A percentile compares a stretch with the other conserved stretches of the same genome.
These are phyloP conservation scores for Zaprionus tsacasi DNA, from an alignment of 1,140 invertebrate species.

Conservation along the genomic window DNA sequence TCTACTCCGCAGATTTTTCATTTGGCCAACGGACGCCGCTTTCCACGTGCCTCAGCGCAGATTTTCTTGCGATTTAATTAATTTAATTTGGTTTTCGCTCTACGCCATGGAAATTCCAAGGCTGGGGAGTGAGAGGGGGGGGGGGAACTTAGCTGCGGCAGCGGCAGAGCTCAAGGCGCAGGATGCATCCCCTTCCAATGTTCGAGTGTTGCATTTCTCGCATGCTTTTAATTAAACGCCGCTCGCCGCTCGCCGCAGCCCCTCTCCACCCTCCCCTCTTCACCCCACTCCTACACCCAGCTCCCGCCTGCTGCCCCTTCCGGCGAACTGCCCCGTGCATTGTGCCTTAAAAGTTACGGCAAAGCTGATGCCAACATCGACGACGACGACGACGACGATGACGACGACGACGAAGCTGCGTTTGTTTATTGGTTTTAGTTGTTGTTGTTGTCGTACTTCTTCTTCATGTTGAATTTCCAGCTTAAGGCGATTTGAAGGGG, in stretches of 20 bases:
- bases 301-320: not conserved
- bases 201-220: slow-evolving; percentile 71
- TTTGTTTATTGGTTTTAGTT: slow-evolving; percentile 14
- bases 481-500: not conserved
- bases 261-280: slow-evolving; percentile 36
- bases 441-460: not conserved
- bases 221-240: slow-evolving; percentile 76
- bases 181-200: slow-evolving; percentile 4
- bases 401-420: not conserved
- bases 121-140: not conserved
- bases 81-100: slow-evolving; percentile 70
- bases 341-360: slow-evolving; percentile 13
- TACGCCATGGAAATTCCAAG: slow-evolving; percentile 20
- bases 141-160: slow-evolving; percentile 10
- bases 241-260: slow-evolving; percentile 1
- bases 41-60: slow-evolving; percentile 54
- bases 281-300: not conserved
- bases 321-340: slow-evolving; percentile 1
- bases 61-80: slow-evolving; percentile 75
- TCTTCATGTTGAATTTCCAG: slow-evolving; percentile 15
- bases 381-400: not conserved
- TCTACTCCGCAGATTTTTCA: slow-evolving; percentile 63
- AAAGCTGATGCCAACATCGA: not conserved
- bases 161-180: slow-evolving; percentile 1
- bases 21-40: slow-evolving; percentile 42